These are phyloP conservation scores for Drosophila chauvacae DNA, from an alignment of 1,140 invertebrate genomes.

Conservation along the genomic window DNA sequence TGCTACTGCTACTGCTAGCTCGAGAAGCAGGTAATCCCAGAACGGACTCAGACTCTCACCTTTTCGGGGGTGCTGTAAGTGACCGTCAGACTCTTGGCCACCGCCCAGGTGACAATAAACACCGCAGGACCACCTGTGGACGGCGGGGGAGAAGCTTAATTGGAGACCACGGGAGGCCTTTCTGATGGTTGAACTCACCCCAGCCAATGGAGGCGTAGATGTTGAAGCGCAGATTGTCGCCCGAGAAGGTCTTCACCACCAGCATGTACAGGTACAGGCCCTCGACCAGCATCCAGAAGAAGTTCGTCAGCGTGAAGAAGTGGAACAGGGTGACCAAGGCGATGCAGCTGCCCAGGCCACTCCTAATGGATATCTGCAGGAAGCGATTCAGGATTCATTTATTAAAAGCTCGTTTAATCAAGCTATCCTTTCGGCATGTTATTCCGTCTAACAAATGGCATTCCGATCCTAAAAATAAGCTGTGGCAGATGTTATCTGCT, in stretches of 20 bases:
- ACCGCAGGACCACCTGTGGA: slow-evolving; percentile 88
- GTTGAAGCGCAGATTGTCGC: slow-evolving; percentile 94
- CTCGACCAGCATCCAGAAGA: slow-evolving; percentile 99
- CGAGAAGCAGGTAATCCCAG: background rate
- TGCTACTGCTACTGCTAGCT: background rate
- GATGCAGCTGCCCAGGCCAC: slow-evolving; percentile 88
- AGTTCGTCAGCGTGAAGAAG: slow-evolving; percentile 96
- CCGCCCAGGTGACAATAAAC: slow-evolving; percentile 89
- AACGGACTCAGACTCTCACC: slow-evolving; percentile 40
- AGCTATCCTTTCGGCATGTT: background rate
- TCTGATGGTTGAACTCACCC: slow-evolving; percentile 89
- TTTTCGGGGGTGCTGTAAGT: slow-evolving; percentile 58
- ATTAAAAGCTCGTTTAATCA: too few relatives aligned
- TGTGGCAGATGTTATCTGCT: background rate
- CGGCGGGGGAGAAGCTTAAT: slow-evolving; percentile 35
- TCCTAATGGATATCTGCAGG: slow-evolving; percentile 73
- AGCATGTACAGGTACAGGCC: slow-evolving; percentile 97
- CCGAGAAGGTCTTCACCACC: slow-evolving; percentile 96
- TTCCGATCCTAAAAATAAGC: background rate
- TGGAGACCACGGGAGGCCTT: slow-evolving; percentile 20
- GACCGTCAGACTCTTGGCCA: slow-evolving; percentile 87
- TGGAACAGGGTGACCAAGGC: slow-evolving; percentile 91
- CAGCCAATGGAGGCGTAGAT: slow-evolving; percentile 96
- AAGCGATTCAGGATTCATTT: background rate
- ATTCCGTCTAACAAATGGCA: background rate